phyloP scores from a whole-genome alignment of 2,797 vertebrate genomes.

The Pangasius djambal region DNA sequence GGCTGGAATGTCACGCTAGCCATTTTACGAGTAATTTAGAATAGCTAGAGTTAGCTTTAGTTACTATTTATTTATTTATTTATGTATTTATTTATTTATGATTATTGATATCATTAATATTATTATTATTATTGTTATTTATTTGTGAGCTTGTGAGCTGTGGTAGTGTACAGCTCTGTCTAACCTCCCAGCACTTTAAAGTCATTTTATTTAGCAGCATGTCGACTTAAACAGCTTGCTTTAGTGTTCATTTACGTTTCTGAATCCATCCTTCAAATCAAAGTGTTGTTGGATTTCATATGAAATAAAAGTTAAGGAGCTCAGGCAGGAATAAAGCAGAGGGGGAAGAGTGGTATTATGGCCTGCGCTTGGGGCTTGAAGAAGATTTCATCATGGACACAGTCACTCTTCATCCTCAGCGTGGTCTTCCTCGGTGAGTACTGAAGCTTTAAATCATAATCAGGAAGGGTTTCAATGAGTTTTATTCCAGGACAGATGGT shows the following conservation, averaged over 20 bases:
- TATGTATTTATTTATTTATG: neutral
- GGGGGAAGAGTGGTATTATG: conserved; percentile 43
- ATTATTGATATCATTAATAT: neutral
- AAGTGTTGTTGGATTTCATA: neutral
- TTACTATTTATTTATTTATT: neutral
- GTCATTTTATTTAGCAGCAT: neutral
- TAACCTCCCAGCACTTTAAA: neutral
- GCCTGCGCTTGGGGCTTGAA: conserved; percentile 38
- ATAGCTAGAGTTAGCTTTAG: neutral
- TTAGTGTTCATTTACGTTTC: neutral
- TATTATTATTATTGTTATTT: neutral
- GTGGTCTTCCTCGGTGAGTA: conserved; percentile 53
- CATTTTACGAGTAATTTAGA: too few species aligned
- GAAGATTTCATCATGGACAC: conserved; percentile 44
- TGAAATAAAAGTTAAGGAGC: neutral
- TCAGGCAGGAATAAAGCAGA: neutral
- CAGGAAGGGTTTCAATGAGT: too few species aligned
- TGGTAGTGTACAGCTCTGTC: neutral
- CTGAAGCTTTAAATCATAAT: neutral
- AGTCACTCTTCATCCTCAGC: conserved; percentile 44
- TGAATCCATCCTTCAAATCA: neutral
- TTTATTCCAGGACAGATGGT: neutral
- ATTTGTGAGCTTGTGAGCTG: neutral
- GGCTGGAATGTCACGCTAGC: neutral
- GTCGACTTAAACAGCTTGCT: too few species aligned